These are phyloP conservation scores for Alosa alosa DNA, from an alignment of 2,113 vertebrate species.

Conservation along the genomic window DNA sequence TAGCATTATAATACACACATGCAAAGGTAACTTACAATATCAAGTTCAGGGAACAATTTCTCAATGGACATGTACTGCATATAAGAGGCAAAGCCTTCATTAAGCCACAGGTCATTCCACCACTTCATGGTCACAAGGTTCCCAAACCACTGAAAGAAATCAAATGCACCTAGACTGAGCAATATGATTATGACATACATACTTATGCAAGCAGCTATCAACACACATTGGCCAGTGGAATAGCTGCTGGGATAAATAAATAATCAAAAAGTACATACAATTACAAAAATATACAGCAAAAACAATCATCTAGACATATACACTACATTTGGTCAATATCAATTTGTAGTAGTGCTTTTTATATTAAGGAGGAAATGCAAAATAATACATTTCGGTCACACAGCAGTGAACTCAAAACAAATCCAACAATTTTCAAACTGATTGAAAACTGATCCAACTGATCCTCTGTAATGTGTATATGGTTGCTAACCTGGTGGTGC, in stretches of 20 bases:
- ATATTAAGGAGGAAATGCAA: background rate
- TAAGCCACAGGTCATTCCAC: slow-evolving; percentile 98
- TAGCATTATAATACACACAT: background rate
- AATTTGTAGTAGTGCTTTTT: background rate
- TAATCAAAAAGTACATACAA: background rate
- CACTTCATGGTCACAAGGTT: slow-evolving; percentile 96
- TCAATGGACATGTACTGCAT: slow-evolving; percentile 88
- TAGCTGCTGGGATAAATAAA: background rate
- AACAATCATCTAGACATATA: background rate
- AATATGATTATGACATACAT: background rate
- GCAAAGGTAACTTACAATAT: slow-evolving; percentile 73
- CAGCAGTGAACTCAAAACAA: too few species aligned
- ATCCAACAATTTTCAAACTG: background rate
- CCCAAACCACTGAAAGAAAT: slow-evolving; percentile 87
- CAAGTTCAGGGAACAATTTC: slow-evolving; percentile 73
- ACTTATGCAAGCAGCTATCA: background rate
- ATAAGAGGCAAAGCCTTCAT: slow-evolving; percentile 96
- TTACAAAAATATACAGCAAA: background rate
- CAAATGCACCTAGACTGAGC: background rate
- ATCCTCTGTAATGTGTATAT: background rate
- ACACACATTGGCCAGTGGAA: background rate
- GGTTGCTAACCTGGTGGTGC: too few species aligned
- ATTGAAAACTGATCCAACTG: too few species aligned
- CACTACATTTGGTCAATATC: too few species aligned
- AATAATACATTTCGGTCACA: too few species aligned